These are phyloP conservation scores for Anoplopoma fimbria DNA, from an alignment of 2,113 vertebrate species.

Conservation along the genomic window DNA sequence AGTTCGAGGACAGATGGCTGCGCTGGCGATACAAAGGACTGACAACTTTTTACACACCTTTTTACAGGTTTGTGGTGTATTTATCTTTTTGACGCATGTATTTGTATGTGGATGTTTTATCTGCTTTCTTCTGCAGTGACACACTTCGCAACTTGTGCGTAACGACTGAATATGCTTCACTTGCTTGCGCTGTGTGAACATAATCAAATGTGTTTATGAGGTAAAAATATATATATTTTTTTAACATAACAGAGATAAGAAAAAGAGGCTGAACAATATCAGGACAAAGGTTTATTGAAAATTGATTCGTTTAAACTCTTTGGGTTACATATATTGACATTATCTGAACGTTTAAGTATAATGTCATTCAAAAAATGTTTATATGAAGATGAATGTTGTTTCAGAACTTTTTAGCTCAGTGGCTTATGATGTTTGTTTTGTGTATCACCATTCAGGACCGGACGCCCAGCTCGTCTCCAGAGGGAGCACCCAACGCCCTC, in stretches of 20 bases:
- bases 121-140: neutral
- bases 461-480: slow-evolving; percentile 86
- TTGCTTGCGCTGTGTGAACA: neutral
- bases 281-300: neutral
- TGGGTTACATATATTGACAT: too few relatives aligned
- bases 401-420: neutral
- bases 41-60: slow-evolving; percentile 86
- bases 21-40: slow-evolving; percentile 82
- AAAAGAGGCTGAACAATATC: neutral
- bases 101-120: neutral
- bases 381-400: neutral
- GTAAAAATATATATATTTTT: neutral
- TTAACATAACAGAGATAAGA: too few relatives aligned
- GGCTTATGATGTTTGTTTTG: slow-evolving; percentile 1
- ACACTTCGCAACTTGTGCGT: neutral
- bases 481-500: slow-evolving; percentile 80
- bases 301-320: neutral
- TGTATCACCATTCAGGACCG: slow-evolving; percentile 77
- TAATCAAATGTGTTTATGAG: neutral
- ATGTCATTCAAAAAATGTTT: neutral
- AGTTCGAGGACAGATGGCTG: slow-evolving; percentile 82
- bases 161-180: neutral
- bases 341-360: neutral
- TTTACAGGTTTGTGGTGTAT: slow-evolving; percentile 83
- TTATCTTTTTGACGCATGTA: neutral